These are phyloP conservation scores for Caranx ignobilis DNA, from an alignment of 2,113 vertebrate species.

Conservation along the genomic window DNA sequence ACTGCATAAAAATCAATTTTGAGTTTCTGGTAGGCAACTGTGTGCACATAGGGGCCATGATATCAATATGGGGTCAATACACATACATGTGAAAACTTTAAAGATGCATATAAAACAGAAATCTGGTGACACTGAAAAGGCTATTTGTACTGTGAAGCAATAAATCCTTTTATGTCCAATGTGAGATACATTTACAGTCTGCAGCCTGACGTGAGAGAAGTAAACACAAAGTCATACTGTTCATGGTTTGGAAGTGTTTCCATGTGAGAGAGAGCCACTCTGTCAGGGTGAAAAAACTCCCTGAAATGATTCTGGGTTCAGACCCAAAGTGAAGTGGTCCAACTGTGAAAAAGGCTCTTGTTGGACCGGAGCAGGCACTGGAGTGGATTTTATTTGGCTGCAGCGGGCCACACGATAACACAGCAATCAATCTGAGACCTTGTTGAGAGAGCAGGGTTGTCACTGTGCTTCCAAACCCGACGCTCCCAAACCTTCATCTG, in stretches of 20 bases:
- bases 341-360: constrained; percentile 31
- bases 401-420: constrained; percentile 25
- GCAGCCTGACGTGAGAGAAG: neutral
- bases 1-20: too few relatives aligned
- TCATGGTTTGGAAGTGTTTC: constrained; percentile 19
- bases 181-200: neutral
- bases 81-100: neutral
- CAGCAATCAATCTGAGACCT: constrained; percentile 40
- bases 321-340: constrained; percentile 29
- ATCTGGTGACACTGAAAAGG: neutral
- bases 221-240: constrained; percentile 10
- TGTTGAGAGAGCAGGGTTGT: constrained; percentile 34
- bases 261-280: constrained; percentile 6
- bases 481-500: constrained; percentile 9
- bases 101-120: neutral
- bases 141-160: neutral
- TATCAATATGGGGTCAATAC: too few relatives aligned
- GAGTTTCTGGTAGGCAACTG: too few relatives aligned
- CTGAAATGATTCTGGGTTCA: constrained; percentile 28
- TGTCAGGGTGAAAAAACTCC: constrained; percentile 21
- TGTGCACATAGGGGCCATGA: too few relatives aligned
- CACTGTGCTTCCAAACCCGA: constrained; percentile 15
- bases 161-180: neutral
- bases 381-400: constrained; percentile 34
- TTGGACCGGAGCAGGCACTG: constrained; percentile 20